Evolutionary conservation across 2,888 invertebrate species (phyloP).

Genomic region (Stenolophus ochropezus): DNA sequence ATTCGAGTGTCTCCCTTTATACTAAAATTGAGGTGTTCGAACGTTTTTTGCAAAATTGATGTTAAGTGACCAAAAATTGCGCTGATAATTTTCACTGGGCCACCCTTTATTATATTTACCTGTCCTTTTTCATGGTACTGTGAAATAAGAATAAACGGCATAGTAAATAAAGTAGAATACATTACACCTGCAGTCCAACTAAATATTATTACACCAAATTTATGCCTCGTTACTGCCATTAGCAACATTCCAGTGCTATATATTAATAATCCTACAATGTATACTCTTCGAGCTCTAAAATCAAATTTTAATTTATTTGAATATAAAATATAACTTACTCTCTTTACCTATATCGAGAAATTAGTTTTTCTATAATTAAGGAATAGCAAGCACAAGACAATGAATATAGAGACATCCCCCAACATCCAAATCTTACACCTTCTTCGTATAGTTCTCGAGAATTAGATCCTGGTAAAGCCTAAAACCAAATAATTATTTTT

Average conservation of each 20-base stretch:
- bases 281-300: constrained; percentile 89
- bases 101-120: constrained; percentile 81
- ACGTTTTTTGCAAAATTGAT: no score
- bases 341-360: constrained; percentile 80
- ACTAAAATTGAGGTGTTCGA: no score
- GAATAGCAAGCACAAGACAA: constrained; percentile 97
- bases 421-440: constrained; percentile 95
- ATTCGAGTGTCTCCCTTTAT: no score
- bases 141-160: constrained; percentile 95
- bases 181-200: constrained; percentile 97
- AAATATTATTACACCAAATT: constrained; percentile 87
- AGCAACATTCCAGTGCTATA: constrained; percentile 92
- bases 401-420: constrained; percentile 97
- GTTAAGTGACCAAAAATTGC: no score
- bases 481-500: no score
- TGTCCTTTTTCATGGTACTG: constrained; percentile 94
- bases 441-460: constrained; percentile 86
- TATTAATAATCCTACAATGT: constrained; percentile 90
- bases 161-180: constrained; percentile 98
- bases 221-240: constrained; percentile 87
- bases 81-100: no score
- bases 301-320: constrained; percentile 67
- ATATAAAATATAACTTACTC: neutral
- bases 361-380: constrained; percentile 89
- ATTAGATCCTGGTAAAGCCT: constrained; percentile 82